Evolutionary conservation across 2,797 vertebrate species (phyloP).

Genomic region (Stomatorhinus walkeri): DNA sequence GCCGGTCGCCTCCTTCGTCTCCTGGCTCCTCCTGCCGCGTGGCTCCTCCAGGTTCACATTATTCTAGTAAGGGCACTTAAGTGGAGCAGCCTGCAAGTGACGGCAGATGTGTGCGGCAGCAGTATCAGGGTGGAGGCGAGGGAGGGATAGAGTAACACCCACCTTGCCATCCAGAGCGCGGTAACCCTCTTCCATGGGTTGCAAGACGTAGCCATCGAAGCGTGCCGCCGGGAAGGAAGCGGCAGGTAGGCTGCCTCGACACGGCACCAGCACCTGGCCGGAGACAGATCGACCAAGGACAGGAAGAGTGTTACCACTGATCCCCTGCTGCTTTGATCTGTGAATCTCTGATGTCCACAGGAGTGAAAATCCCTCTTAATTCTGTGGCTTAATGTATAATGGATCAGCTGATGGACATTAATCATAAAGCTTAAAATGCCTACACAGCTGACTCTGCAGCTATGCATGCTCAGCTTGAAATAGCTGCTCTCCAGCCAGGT

Average conservation of each 20-base stretch:
- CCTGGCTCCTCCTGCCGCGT: neutral
- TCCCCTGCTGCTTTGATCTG: neutral
- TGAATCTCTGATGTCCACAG: neutral
- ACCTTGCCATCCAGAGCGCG: constrained; percentile 84
- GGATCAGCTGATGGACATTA: neutral
- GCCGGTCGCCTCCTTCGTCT: neutral
- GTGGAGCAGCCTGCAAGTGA: neutral
- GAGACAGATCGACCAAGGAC: neutral
- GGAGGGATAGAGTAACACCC: neutral
- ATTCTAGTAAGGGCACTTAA: neutral
- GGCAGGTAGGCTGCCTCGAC: constrained; percentile 72
- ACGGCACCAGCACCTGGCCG: constrained; percentile 80
- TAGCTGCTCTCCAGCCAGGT: neutral
- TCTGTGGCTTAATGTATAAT: neutral
- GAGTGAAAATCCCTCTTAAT: neutral
- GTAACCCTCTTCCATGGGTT: constrained; percentile 68
- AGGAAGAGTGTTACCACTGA: neutral
- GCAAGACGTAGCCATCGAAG: constrained; percentile 84
- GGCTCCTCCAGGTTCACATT: neutral
- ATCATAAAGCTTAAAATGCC: neutral
- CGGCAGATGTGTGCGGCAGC: neutral
- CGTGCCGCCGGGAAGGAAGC: constrained; percentile 58
- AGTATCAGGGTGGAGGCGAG: neutral
- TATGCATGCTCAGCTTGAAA: neutral
- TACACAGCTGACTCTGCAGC: neutral